A percentile compares a stretch with the other conserved stretches of the same genome.
Conservation (phyloP, 2,797 vertebrate species). For the Merluccius polli region DNA sequence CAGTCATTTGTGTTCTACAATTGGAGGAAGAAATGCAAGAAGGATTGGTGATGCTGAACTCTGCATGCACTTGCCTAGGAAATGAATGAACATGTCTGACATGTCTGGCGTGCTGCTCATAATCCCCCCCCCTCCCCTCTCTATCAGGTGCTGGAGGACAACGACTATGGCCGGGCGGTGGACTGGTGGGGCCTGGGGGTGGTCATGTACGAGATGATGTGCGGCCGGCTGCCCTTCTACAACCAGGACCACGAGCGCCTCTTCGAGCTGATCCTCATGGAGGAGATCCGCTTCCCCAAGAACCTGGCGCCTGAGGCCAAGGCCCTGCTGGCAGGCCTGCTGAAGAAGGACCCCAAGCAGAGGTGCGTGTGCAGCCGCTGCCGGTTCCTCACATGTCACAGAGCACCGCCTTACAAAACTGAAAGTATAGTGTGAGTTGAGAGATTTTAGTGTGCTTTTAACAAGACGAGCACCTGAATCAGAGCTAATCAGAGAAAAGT, state of each 20-base stretch:
- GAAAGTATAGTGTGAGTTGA: neutral
- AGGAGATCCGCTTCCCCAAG: constrained; percentile 92
- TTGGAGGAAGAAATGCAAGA: too few relatives aligned
- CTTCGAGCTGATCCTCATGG: constrained; percentile 94
- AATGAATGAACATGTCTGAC: too few relatives aligned
- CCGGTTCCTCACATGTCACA: too few relatives aligned
- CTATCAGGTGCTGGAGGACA: constrained; percentile 89
- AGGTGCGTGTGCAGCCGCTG: constrained; percentile 61
- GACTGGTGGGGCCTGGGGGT: constrained; percentile 98
- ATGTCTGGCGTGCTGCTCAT: neutral
- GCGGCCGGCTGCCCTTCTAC: constrained; percentile 93
- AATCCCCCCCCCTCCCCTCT: neutral
- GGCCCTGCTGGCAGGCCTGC: constrained; percentile 84
- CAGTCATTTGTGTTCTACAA: too few relatives aligned
- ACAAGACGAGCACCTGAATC: neutral
- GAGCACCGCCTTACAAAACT: too few relatives aligned
- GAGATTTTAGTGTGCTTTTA: neutral
- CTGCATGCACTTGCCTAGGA: too few relatives aligned
- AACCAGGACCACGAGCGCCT: constrained; percentile 95
- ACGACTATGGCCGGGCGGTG: constrained; percentile 90
- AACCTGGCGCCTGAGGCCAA: constrained; percentile 87
- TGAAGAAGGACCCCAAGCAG: constrained; percentile 93
- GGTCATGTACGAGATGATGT: constrained; percentile 98
- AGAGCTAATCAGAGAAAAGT: neutral
- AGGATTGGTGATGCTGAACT: too few relatives aligned